Evolutionary conservation across 2,113 vertebrate species (phyloP).

Genomic region (Laticauda colubrina): DNA sequence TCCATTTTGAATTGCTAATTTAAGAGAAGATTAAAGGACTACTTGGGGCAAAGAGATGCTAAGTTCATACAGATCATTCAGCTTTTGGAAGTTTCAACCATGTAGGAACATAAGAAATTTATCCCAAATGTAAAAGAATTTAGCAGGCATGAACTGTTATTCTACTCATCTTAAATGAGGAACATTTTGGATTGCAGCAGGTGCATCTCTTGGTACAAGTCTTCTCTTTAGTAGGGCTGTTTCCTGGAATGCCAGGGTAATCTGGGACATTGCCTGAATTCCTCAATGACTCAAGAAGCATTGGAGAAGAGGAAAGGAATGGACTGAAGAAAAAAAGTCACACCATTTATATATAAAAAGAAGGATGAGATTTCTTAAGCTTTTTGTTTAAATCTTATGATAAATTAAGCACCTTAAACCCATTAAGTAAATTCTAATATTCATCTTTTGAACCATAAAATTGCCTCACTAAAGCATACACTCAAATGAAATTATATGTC

Average conservation of each 20-base stretch:
- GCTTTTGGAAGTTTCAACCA: background rate
- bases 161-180: background rate
- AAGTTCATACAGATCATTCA: background rate
- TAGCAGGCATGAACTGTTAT: background rate
- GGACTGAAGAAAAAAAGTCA: background rate
- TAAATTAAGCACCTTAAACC: background rate
- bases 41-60: background rate
- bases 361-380: background rate
- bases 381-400: background rate
- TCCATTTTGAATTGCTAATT: slow-evolving; percentile 5
- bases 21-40: background rate
- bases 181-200: background rate
- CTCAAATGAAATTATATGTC: background rate
- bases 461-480: background rate
- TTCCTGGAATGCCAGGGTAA: background rate
- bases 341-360: background rate
- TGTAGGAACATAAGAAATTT: background rate
- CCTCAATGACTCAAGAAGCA: background rate
- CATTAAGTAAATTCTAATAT: background rate
- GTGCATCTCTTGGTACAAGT: background rate
- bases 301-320: background rate
- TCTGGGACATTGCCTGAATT: background rate
- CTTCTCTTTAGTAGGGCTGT: background rate
- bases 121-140: background rate
- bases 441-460: background rate